phyloP scores from a whole-genome alignment of 2,888 invertebrate species.

The Teinopalpus imperialis region DNA sequence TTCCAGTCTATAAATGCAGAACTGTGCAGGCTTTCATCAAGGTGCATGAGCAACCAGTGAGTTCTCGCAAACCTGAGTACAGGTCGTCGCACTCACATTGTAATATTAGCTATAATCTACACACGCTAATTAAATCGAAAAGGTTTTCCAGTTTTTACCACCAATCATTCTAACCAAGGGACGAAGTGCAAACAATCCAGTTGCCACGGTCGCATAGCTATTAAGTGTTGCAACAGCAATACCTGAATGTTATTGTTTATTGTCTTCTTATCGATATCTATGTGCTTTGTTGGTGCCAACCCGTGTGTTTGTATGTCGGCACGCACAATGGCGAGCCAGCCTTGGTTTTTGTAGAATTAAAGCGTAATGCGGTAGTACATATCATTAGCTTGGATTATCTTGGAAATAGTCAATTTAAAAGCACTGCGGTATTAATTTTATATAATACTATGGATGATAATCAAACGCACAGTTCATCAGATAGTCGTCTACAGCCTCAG shows the following conservation, averaged over 20 bases:
- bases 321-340: slow-evolving; percentile 57
- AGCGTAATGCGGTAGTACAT: slow-evolving; percentile 44
- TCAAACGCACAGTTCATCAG: too few relatives aligned
- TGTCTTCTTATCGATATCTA: slow-evolving; percentile 77
- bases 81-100: too few relatives aligned
- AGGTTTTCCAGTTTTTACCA: slow-evolving; percentile 15
- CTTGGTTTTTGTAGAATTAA: slow-evolving; percentile 64
- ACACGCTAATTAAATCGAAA: neutral
- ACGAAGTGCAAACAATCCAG: slow-evolving; percentile 41
- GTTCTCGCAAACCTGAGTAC: too few relatives aligned
- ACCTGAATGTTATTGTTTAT: slow-evolving; percentile 77
- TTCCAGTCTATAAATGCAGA: too few relatives aligned
- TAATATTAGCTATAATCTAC: too few relatives aligned
- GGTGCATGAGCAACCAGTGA: too few relatives aligned
- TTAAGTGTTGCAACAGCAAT: slow-evolving; percentile 59
- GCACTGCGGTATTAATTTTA: too few relatives aligned
- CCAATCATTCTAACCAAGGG: slow-evolving; percentile 32
- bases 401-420: slow-evolving; percentile 8
- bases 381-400: slow-evolving; percentile 22
- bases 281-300: slow-evolving; percentile 55
- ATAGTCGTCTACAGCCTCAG: too few relatives aligned
- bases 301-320: slow-evolving; percentile 33
- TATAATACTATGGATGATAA: too few relatives aligned
- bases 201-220: slow-evolving; percentile 58
- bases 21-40: too few relatives aligned